Evolutionary conservation across 2,888 invertebrate species (phyloP), one percentile per base, ranked within the genome.

Genomic region (Catocala nupta): DNA sequence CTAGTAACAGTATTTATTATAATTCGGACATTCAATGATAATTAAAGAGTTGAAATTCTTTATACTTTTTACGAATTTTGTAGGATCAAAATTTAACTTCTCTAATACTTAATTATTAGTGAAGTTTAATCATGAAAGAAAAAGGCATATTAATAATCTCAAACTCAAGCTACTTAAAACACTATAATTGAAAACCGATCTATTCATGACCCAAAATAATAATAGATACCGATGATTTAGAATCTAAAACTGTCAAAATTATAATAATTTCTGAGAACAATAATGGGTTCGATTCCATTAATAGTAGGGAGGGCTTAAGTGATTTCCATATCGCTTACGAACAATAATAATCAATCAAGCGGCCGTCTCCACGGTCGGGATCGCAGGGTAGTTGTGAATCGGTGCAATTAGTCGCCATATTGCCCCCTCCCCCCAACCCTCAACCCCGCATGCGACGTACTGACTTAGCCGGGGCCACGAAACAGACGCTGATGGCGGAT

Each of bases 391-490:
- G 84, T 83, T 82, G 80, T 88, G 90, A 92, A 91, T 90, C 85
- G 83, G 70, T 76, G 87, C 90, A 91, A 92, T 92, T 91, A 91
- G 87, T 78, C 84, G 83, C 81, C 85, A 82, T 84, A 77, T 81
- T 84, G 77, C 75, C 68, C 71, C 77, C 79, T 65, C 72, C 71
- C 72, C 71, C 73, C 63, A 11, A 10, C 55, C 50, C 1, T 6
- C 16, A 13, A 10, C 44, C 7, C 68, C 52, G 50, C 65, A 56
- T 70, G 52, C 59, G 43, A 63, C 62, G 53, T 62, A 73, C 68
- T 76, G 71, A 78, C 72, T 73, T 74, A 25, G 3, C 25, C 25
- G 25, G 25, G 25, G 25, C 25, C 25, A 25, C 25, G 25, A 25
- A 25, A 25, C 25, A 25, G 25, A 25, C 25, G 25, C 25, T 25